phyloP scores from a whole-genome alignment of 1,140 invertebrate species.

The Spodoptera litura region DNA sequence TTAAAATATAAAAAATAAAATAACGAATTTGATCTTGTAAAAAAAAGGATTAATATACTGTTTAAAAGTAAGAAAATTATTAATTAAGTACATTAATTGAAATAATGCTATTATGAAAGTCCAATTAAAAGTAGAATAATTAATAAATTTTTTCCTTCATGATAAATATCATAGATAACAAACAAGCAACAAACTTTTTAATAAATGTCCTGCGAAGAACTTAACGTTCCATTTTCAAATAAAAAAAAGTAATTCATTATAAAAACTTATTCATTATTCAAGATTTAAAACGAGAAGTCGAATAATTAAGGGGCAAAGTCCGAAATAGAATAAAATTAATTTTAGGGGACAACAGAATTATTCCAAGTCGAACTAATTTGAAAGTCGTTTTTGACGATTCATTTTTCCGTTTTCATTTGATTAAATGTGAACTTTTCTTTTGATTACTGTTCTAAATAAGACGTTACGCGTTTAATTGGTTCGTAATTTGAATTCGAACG shows the following conservation, averaged over 20 bases:
- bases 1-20: no score
- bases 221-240: neutral
- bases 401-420: constrained; percentile 17
- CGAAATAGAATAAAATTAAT: constrained; percentile 35
- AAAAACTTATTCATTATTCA: constrained; percentile 13
- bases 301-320: constrained; percentile 22
- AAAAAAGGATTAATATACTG: no score
- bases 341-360: constrained; percentile 15
- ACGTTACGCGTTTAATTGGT: neutral
- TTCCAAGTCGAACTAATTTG: constrained; percentile 29
- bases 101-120: no score
- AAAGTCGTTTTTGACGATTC: constrained; percentile 27
- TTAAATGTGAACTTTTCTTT: constrained; percentile 24
- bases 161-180: no score
- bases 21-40: no score
- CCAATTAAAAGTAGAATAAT: no score
- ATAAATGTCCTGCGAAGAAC: neutral
- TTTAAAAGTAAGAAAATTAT: no score
- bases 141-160: no score
- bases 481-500: no score
- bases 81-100: no score
- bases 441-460: neutral
- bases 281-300: constrained; percentile 6
- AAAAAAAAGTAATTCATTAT: neutral
- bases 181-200: neutral